Evolutionary conservation across 2,888 invertebrate genomes (phyloP).

Genomic region (Sclerodermus sp.): DNA sequence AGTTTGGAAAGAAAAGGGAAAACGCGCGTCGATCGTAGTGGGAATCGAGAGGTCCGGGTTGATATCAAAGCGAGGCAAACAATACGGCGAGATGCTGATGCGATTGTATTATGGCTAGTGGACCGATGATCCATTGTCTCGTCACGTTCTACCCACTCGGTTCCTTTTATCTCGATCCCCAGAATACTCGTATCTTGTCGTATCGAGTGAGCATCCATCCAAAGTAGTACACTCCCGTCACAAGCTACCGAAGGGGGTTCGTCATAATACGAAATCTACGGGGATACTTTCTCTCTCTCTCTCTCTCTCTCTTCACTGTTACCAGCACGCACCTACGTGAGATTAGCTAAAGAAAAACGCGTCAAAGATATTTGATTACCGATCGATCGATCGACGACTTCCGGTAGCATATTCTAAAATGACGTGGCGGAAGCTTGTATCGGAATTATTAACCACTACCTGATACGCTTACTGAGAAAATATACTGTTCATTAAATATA

Average conservation of each 20-base stretch:
- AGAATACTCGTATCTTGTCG: conserved; percentile 46
- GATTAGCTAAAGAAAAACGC: conserved; percentile 17
- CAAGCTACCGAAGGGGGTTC: conserved; percentile 18
- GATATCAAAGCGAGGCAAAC: conserved; percentile 54
- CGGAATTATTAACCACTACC: no score
- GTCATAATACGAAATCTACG: conserved; percentile 24
- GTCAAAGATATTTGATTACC: conserved; percentile 37
- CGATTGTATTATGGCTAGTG: conserved; percentile 57
- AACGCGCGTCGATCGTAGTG: conserved; percentile 16
- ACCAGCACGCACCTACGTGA: not conserved
- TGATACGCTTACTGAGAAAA: no score
- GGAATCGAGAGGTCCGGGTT: conserved; percentile 37
- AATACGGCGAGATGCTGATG: conserved; percentile 58
- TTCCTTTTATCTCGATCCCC: conserved; percentile 56
- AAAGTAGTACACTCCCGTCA: conserved; percentile 49
- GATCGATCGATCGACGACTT: conserved; percentile 41
- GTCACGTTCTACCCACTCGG: conserved; percentile 57
- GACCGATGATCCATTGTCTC: conserved; percentile 57
- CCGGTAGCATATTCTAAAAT: conserved; percentile 20
- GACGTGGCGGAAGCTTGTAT: no score
- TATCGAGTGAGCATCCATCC: conserved; percentile 58
- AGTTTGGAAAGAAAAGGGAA: conserved; percentile 17
- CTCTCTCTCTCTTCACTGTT: no score
- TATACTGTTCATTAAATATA: no score
- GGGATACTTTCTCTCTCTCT: not conserved